phyloP scores from a whole-genome alignment of 2,113 vertebrate genomes.

The Nycticebus coucang region DNA sequence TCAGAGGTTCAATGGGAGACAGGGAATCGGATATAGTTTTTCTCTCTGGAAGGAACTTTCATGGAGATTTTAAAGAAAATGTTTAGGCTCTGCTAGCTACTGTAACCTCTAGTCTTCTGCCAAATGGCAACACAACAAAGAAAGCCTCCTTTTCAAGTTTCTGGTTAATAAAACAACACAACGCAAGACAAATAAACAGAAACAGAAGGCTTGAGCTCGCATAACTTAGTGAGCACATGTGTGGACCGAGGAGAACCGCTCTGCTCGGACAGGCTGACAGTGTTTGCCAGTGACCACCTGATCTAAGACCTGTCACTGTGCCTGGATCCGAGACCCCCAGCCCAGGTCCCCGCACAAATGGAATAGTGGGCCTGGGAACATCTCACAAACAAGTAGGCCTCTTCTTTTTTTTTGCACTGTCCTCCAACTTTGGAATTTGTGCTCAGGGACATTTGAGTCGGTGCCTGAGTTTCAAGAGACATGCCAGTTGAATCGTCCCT shows the following conservation, averaged over 20 bases:
- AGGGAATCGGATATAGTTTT: conserved; percentile 70
- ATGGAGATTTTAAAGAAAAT: conserved; percentile 66
- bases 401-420: accelerated
- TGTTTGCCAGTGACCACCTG: neutral
- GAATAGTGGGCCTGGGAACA: neutral
- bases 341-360: accelerated
- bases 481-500: neutral
- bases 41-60: conserved; percentile 74
- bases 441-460: neutral
- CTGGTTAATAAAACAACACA: conserved; percentile 81
- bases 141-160: conserved; percentile 78
- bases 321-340: accelerated
- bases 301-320: neutral
- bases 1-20: conserved; percentile 54
- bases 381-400: neutral
- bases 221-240: conserved; percentile 54
- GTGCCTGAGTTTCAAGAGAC: neutral
- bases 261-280: neutral
- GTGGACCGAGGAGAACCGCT: neutral
- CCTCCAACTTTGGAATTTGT: neutral
- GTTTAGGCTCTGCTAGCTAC: conserved; percentile 81
- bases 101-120: conserved; percentile 74
- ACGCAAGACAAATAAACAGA: conserved; percentile 82
- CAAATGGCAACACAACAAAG: conserved; percentile 81
- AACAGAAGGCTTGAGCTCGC: conserved; percentile 62